Conservation (phyloP, 1,140 invertebrate species). For the Polyergus mexicanus region DNA sequence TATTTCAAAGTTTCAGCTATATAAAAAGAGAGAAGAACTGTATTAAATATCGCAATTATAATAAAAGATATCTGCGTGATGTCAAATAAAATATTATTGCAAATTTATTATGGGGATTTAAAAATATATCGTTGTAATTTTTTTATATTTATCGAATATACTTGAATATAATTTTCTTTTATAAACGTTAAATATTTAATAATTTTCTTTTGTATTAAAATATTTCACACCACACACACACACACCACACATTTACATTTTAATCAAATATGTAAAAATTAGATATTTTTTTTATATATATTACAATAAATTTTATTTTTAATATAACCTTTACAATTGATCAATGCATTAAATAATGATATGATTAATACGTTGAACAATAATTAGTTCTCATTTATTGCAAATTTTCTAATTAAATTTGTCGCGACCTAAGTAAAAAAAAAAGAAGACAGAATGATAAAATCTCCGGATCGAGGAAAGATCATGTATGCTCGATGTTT, state of each 20-base stretch:
- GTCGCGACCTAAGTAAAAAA: conserved; percentile 7
- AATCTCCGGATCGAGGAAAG: conserved; percentile 36
- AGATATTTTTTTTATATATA: background rate
- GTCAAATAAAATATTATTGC: background rate
- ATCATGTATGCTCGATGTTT: conserved; percentile 20
- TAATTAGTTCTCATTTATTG: conserved; percentile 38
- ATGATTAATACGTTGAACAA: background rate
- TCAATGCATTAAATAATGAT: conserved; percentile 25
- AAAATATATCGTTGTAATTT: background rate
- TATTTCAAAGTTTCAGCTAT: conserved; percentile 8
- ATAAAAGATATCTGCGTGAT: background rate
- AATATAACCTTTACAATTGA: background rate
- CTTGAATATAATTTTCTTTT: background rate
- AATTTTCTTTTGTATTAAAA: background rate
- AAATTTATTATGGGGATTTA: background rate
- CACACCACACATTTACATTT: background rate
- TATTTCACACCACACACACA: background rate
- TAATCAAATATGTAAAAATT: background rate
- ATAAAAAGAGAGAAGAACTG: background rate
- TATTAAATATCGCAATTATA: background rate
- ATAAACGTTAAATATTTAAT: background rate
- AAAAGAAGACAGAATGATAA: conserved; percentile 60
- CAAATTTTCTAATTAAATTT: conserved; percentile 63
- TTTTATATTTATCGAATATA: background rate
- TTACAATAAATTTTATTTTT: background rate